Evolutionary conservation across 2,113 vertebrate genomes (phyloP).

Genomic region (Sinocyclocheilus anophthalmus): DNA sequence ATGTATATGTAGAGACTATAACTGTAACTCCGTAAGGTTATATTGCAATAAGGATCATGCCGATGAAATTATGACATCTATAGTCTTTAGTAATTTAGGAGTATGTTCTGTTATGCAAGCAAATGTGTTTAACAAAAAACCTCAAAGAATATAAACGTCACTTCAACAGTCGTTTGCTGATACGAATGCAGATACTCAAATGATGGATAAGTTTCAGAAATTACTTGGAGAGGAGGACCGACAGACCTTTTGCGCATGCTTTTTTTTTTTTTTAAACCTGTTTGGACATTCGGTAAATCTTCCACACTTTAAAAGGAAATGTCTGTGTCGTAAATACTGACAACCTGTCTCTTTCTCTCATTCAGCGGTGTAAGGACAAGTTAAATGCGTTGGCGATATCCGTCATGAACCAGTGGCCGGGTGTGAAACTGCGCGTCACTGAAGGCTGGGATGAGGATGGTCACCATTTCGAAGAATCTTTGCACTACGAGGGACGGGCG

Average conservation of each 20-base stretch:
- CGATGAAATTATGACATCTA: not conserved
- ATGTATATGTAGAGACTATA: not conserved
- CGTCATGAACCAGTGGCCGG: constrained; percentile 92
- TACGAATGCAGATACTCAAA: not conserved
- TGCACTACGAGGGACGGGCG: constrained; percentile 88
- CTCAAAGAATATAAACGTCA: not conserved
- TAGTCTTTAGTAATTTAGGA: no score
- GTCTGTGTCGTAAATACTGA: not conserved
- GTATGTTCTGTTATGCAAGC: not conserved
- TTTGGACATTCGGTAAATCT: not conserved
- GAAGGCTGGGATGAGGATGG: constrained; percentile 92
- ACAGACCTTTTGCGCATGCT: not conserved
- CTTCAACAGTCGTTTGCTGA: not conserved
- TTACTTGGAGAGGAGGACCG: not conserved
- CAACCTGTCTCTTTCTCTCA: constrained; percentile 39
- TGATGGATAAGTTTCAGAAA: not conserved
- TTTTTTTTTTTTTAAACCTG: not conserved
- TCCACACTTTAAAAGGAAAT: not conserved
- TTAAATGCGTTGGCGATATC: constrained; percentile 88
- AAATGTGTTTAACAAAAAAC: not conserved
- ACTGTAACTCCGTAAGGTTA: not conserved
- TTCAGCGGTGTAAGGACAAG: constrained; percentile 89
- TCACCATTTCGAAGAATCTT: constrained; percentile 86
- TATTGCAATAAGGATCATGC: not conserved
- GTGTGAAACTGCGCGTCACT: constrained; percentile 85